Conservation (phyloP, 1,140 invertebrate genomes). For the Zaprionus taronus region DNA sequence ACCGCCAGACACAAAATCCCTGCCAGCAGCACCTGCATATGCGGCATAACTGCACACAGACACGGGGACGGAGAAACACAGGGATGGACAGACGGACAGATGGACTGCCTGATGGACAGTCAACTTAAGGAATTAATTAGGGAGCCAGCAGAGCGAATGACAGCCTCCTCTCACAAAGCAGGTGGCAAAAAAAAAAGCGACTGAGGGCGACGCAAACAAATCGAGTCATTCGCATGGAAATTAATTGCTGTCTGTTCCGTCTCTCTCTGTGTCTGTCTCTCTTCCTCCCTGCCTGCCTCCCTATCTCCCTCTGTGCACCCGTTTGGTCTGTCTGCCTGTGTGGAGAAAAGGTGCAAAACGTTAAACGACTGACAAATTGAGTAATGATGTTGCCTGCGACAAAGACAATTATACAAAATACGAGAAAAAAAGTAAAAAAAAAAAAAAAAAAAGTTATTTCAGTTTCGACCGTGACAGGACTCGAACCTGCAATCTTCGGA, state of each 20-base stretch:
- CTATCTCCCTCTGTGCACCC: not conserved
- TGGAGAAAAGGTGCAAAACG: not conserved
- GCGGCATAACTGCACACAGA: constrained; percentile 15
- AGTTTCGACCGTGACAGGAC: constrained; percentile 64
- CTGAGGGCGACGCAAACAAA: constrained; percentile 48
- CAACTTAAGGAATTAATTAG: constrained; percentile 51
- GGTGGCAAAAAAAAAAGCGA: constrained; percentile 15
- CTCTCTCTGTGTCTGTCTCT: not conserved
- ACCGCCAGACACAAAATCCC: not conserved
- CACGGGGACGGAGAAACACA: not conserved
- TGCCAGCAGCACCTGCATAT: constrained; percentile 16
- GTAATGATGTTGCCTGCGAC: constrained; percentile 39
- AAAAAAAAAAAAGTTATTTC: not conserved
- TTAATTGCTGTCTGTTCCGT: constrained; percentile 60
- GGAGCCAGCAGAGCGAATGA: constrained; percentile 4
- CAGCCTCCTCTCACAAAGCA: constrained; percentile 3
- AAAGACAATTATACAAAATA: constrained; percentile 34
- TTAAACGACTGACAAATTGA: constrained; percentile 36
- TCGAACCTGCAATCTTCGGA: constrained; percentile 77
- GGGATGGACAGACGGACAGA: not conserved
- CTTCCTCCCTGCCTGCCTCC: not conserved
- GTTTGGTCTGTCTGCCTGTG: not conserved
- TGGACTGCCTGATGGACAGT: not conserved
- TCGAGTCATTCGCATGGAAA: constrained; percentile 70
- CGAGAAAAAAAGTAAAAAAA: constrained; percentile 1